Percentiles rank a stretch among this genome's conserved stretches.
These are phyloP conservation scores for Gasterosteus aculeatus DNA, from an alignment of 2,113 vertebrate species.

Conservation along the genomic window DNA sequence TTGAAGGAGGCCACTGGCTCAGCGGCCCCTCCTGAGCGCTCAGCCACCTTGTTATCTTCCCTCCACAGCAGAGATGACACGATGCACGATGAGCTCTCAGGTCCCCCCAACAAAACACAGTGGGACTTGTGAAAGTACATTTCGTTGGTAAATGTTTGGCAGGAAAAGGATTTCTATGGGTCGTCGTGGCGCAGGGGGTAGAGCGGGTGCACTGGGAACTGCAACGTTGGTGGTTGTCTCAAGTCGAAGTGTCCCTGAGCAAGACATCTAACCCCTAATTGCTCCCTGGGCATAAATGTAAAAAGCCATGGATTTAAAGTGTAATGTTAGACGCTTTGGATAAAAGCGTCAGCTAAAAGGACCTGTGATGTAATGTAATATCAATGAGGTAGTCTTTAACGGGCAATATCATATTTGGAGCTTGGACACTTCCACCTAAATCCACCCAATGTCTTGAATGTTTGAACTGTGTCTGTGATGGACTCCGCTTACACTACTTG, in stretches of 20 bases:
- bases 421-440: not conserved
- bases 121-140: not conserved
- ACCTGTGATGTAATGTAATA: no score
- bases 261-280: no score
- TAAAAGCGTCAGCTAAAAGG: no score
- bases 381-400: not conserved
- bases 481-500: not conserved
- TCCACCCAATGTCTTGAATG: not conserved
- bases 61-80: not conserved
- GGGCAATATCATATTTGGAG: not conserved
- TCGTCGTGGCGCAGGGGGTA: no score
- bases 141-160: not conserved
- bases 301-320: no score
- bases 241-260: no score
- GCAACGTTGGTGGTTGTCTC: no score
- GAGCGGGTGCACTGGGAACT: no score
- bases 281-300: no score
- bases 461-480: not conserved
- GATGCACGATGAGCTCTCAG: not conserved
- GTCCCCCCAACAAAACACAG: not conserved
- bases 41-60: not conserved
- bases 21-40: not conserved
- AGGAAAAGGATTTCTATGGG: not conserved
- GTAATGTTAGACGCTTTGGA: no score
- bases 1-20: conserved; percentile 14